Evolutionary conservation across 2,888 invertebrate genomes (phyloP).

Genomic region (Callosobruchus maculatus): DNA sequence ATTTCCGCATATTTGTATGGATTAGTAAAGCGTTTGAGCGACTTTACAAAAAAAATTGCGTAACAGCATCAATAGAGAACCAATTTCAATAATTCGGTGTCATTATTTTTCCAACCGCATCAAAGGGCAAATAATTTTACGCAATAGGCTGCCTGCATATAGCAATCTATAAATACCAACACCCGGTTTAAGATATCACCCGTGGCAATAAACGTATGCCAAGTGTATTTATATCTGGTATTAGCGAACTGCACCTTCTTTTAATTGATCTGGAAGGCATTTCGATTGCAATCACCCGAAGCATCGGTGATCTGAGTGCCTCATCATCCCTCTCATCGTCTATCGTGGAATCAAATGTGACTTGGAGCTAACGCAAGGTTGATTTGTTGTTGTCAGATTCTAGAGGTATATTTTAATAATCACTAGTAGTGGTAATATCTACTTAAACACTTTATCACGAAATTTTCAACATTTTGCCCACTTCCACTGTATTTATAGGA

Average conservation of each 20-base stretch:
- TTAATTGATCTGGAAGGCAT: not conserved
- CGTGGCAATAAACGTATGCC: conserved; percentile 11
- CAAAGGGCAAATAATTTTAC: not conserved
- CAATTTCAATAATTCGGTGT: not conserved
- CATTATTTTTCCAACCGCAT: not conserved
- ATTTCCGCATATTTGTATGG: no score
- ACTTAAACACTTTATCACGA: no score
- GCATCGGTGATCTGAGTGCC: not conserved
- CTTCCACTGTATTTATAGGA: no score
- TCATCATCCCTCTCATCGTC: not conserved
- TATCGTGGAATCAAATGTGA: no score
- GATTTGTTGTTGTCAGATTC: not conserved
- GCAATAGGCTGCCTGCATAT: not conserved
- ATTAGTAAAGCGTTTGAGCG: no score
- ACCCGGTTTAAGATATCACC: conserved; percentile 5
- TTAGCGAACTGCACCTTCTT: not conserved
- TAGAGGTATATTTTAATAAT: not conserved
- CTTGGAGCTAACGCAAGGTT: not conserved
- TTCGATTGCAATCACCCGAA: not conserved
- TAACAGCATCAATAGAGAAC: not conserved
- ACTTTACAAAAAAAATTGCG: no score
- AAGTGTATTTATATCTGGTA: conserved; percentile 10
- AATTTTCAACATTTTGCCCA: not conserved
- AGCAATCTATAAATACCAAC: not conserved
- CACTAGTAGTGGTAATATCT: no score